phyloP scores from a whole-genome alignment of 2,888 invertebrate genomes.

The Neelides folsomi region DNA sequence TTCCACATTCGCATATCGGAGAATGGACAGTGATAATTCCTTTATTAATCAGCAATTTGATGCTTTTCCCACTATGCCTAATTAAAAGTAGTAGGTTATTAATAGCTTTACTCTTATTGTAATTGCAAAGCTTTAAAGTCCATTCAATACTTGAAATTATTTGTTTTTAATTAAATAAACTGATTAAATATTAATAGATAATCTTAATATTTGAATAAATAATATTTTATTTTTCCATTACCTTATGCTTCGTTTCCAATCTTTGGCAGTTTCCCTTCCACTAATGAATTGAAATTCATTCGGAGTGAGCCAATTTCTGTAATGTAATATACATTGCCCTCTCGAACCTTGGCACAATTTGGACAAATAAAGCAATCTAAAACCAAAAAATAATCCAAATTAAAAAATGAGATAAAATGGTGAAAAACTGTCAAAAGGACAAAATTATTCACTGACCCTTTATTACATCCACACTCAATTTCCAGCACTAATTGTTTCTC shows the following conservation, averaged over 20 bases:
- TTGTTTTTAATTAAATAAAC: no score
- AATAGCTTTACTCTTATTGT: no score
- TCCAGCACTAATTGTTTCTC: slow-evolving; percentile 34
- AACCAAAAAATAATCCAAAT: no score
- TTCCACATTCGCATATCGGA: slow-evolving; percentile 37
- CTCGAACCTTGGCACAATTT: slow-evolving; percentile 40
- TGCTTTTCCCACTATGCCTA: slow-evolving; percentile 40
- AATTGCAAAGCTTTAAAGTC: no score
- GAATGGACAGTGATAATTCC: slow-evolving; percentile 39
- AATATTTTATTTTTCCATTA: no score
- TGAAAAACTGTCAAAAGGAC: no score
- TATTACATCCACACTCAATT: slow-evolving; percentile 38
- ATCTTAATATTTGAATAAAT: no score
- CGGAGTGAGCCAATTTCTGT: slow-evolving; percentile 40
- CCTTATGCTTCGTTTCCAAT: slow-evolving; percentile 37
- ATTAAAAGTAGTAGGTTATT: slow-evolving; percentile 36
- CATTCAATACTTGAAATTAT: no score
- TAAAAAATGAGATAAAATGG: no score
- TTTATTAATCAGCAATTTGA: slow-evolving; percentile 40
- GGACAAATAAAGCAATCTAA: slow-evolving; percentile 35
- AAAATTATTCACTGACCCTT: slow-evolving; percentile 21
- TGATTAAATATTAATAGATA: no score
- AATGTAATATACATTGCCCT: slow-evolving; percentile 40
- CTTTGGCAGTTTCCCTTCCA: slow-evolving; percentile 42
- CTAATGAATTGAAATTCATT: slow-evolving; percentile 42